Evolutionary conservation across 2,113 vertebrate species (phyloP).

Genomic region (Notarius quadriscutis): DNA sequence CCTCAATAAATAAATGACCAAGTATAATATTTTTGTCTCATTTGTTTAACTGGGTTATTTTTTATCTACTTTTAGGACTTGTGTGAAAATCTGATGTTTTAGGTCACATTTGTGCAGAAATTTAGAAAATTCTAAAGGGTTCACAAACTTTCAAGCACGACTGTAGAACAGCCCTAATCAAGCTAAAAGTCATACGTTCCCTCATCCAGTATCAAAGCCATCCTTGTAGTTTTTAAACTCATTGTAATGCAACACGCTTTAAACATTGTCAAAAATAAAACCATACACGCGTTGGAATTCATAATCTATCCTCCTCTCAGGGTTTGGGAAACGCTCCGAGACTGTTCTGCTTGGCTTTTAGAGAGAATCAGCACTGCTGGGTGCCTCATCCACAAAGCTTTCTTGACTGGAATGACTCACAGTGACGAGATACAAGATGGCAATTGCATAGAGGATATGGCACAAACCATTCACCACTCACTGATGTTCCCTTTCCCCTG

Average conservation of each 20-base stretch:
- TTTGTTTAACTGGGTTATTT: no score
- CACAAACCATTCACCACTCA: background rate
- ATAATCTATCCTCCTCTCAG: background rate
- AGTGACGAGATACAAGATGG: slow-evolving; percentile 5
- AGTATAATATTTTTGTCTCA: no score
- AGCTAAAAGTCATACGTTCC: background rate
- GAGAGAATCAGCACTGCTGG: slow-evolving; percentile 31
- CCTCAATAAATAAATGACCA: no score
- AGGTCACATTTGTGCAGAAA: no score
- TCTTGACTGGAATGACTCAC: slow-evolving; percentile 7
- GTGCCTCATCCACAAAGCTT: slow-evolving; percentile 15
- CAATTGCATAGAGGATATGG: slow-evolving; percentile 11
- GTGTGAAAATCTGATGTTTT: no score
- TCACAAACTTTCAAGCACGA: no score
- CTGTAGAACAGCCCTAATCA: background rate
- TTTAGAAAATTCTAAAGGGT: no score
- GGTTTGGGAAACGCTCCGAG: background rate
- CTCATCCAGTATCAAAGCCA: background rate
- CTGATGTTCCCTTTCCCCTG: background rate
- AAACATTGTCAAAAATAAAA: background rate
- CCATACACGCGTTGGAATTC: background rate
- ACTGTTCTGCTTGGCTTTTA: background rate
- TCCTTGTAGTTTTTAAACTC: background rate
- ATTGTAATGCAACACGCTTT: background rate
- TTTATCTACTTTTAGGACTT: no score